These are phyloP conservation scores for Dinomys branickii DNA, from an alignment of 2,113 vertebrate genomes.

Conservation along the genomic window DNA sequence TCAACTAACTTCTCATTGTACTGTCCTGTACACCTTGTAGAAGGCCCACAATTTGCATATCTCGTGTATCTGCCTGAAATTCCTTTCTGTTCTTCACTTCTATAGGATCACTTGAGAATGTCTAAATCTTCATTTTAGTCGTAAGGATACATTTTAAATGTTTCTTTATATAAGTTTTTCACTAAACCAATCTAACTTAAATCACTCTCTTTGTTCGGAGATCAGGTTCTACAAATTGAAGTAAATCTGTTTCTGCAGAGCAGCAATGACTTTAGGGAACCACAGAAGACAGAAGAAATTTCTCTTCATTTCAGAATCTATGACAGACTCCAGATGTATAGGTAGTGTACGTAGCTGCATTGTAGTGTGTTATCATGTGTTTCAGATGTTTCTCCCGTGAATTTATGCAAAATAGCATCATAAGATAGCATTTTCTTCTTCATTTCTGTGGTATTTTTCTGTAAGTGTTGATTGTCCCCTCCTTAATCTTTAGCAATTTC, in stretches of 20 bases:
- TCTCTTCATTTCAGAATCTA: background rate
- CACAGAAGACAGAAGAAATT: background rate
- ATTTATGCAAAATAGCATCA: background rate
- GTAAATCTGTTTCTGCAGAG: background rate
- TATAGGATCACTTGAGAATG: background rate
- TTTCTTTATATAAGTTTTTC: background rate
- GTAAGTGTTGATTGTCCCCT: background rate
- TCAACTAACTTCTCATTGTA: background rate
- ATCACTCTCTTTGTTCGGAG: background rate
- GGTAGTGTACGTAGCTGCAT: too few relatives aligned
- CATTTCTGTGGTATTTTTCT: background rate
- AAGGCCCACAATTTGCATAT: background rate
- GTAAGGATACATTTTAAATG: conserved; percentile 13
- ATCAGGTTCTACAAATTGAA: background rate
- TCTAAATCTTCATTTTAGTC: background rate
- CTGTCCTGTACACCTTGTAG: background rate
- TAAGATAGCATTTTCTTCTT: background rate
- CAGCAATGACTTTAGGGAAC: background rate
- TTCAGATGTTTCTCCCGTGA: background rate
- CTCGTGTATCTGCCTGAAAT: background rate
- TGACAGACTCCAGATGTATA: background rate
- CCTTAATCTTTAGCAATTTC: background rate
- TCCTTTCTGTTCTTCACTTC: background rate
- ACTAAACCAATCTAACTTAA: background rate
- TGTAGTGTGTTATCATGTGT: background rate